Conservation (phyloP, 2,113 vertebrate species). For the Cettia cetti region DNA sequence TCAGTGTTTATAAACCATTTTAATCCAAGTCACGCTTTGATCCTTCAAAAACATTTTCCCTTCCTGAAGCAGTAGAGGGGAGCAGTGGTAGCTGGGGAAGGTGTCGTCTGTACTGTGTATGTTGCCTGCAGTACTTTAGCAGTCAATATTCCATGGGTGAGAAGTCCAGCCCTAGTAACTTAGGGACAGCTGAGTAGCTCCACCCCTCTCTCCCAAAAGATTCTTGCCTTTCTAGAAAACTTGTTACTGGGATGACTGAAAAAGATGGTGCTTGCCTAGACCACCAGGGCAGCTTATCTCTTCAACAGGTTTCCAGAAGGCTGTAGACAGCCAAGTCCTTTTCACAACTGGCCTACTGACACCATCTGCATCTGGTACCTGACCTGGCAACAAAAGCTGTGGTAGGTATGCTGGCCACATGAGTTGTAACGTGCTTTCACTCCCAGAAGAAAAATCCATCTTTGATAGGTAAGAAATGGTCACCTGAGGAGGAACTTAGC, state of each 20-base stretch:
- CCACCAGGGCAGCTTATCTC: not conserved
- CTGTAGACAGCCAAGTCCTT: not conserved
- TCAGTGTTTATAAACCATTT: not conserved
- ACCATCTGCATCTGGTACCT: not conserved
- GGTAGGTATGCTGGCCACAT: not conserved
- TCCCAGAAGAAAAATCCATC: not conserved
- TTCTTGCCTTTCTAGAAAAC: not conserved
- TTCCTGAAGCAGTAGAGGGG: not conserved
- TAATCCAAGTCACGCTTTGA: not conserved
- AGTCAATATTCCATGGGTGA: accelerated
- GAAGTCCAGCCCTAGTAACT: not conserved
- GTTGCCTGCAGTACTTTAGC: not conserved
- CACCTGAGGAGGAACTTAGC: accelerated
- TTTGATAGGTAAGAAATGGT: not conserved
- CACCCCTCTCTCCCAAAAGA: not conserved
- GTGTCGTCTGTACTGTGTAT: not conserved
- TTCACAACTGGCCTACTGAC: not conserved
- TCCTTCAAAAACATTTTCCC: not conserved
- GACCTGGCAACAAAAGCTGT: not conserved
- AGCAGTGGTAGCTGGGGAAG: not conserved
- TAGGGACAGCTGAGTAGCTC: not conserved
- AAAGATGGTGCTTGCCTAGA: not conserved
- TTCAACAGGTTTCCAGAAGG: not conserved
- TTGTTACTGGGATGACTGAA: not conserved
- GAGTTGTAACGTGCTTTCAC: not conserved